Evolutionary conservation across 2,797 vertebrate species (phyloP).

Genomic region (Syncerus caffer): DNA sequence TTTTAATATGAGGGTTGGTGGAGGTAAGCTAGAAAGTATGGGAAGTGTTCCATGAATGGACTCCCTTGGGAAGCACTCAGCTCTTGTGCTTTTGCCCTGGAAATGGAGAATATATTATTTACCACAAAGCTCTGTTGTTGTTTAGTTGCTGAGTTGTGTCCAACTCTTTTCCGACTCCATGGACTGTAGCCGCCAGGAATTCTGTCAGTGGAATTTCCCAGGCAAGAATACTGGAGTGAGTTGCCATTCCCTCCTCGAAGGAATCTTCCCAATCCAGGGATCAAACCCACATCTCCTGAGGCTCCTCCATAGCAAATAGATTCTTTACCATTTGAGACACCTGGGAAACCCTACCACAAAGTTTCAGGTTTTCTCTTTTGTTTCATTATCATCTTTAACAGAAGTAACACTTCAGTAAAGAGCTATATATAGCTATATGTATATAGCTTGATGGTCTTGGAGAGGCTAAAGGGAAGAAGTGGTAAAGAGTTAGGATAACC

Average conservation of each 20-base stretch:
- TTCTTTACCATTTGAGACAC: neutral
- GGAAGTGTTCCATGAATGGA: neutral
- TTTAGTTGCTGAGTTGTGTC: neutral
- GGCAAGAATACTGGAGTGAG: neutral
- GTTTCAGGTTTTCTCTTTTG: neutral
- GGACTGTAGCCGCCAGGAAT: neutral
- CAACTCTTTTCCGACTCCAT: neutral
- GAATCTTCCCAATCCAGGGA: neutral
- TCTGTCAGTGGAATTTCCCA: neutral
- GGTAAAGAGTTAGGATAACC: neutral
- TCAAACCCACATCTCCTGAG: neutral
- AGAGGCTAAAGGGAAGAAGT: neutral
- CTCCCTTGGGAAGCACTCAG: neutral
- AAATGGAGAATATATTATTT: neutral
- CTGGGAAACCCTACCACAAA: neutral
- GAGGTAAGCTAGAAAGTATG: neutral
- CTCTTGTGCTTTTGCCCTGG: neutral
- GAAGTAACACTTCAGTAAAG: neutral
- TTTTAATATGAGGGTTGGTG: neutral
- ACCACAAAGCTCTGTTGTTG: neutral
- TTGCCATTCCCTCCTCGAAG: neutral
- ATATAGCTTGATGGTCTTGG: neutral
- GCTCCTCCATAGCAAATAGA: neutral
- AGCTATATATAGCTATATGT: neutral
- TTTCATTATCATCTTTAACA: neutral